Base-by-base conservation (phyloP, 2,888 invertebrate species). In the Calliopum simillimum region DNA sequence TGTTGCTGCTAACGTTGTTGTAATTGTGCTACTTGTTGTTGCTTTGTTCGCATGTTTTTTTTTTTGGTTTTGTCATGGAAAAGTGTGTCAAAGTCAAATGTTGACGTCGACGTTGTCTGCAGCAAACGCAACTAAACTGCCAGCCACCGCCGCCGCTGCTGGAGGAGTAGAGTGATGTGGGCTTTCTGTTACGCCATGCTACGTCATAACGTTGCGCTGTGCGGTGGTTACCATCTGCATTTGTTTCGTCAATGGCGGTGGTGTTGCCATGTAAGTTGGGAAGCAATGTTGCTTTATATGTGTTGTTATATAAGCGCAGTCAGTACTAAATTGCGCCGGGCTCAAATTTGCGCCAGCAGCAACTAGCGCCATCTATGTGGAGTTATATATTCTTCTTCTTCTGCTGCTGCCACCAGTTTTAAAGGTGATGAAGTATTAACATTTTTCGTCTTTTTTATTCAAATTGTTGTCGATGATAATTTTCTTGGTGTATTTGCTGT, bases 1-100 rank as follows among this genome's bases (percentile, higher is more conserved):
- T 33, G 5, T 12, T 59, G 51, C 51, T 68, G 58, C 33, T 58
- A 2, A 13, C 4, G 16, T 53, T 58, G 43, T 59, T 68, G 51
- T 59, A 21, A 55, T 16, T 61, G 33, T 55, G 19, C 55, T 44
- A 44, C 69, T 53, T 67, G 62, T 55, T 66, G 62, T 65, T 72
- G 63, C 44, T 64, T 14, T 64, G 25, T 43, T 23, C 21, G 25
- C 44, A 16, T 46, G 21, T 19, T 11, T 19, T 44, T 19, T 43
- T 21, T 16, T 14, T 33, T 33, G 33, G 8, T 33, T 33, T 33
- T 33, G 33, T 33, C 33, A 33, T 33, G 33, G 72, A 78, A 83
- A 83, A 83, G 82, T 83, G 80, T 83, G 82, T 83, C 82, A 83
- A 83, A 84, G 82, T 83, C 82, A 83, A 82, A 79, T 77, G 74